Evolutionary conservation across 2,797 vertebrate species (phyloP).

Genomic region (Pangasius djambal): DNA sequence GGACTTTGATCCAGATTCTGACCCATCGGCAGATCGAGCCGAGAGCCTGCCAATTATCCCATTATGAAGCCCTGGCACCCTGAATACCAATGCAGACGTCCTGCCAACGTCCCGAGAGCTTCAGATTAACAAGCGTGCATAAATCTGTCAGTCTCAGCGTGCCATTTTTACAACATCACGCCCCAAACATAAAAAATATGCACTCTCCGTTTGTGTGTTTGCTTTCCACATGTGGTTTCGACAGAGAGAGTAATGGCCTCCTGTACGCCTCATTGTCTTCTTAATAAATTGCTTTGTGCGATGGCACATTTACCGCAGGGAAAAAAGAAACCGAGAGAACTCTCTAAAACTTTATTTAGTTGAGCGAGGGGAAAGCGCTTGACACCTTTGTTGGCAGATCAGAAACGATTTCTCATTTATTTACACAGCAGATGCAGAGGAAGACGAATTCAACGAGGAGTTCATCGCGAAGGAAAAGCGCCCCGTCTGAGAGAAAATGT

Average conservation of each 20-base stretch:
- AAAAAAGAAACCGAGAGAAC: constrained; percentile 19
- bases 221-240: constrained; percentile 75
- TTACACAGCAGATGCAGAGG: not conserved
- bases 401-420: not conserved
- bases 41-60: constrained; percentile 76
- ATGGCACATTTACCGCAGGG: constrained; percentile 70
- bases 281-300: constrained; percentile 76
- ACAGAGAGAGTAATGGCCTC: constrained; percentile 76
- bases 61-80: constrained; percentile 69
- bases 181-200: constrained; percentile 23
- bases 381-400: not conserved
- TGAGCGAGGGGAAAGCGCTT: constrained; percentile 52
- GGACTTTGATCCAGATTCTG: constrained; percentile 77
- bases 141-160: constrained; percentile 55
- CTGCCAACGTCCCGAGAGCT: constrained; percentile 27
- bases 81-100: constrained; percentile 71
- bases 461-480: not conserved
- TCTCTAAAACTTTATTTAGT: constrained; percentile 71
- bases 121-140: constrained; percentile 55
- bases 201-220: constrained; percentile 62
- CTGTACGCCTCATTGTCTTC: constrained; percentile 80
- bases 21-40: constrained; percentile 75
- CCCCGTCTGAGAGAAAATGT: not conserved
- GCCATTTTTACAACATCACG: constrained; percentile 24
- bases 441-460: not conserved